phyloP scores from a whole-genome alignment of 2,113 vertebrate genomes.

The Isichthys henryi region DNA sequence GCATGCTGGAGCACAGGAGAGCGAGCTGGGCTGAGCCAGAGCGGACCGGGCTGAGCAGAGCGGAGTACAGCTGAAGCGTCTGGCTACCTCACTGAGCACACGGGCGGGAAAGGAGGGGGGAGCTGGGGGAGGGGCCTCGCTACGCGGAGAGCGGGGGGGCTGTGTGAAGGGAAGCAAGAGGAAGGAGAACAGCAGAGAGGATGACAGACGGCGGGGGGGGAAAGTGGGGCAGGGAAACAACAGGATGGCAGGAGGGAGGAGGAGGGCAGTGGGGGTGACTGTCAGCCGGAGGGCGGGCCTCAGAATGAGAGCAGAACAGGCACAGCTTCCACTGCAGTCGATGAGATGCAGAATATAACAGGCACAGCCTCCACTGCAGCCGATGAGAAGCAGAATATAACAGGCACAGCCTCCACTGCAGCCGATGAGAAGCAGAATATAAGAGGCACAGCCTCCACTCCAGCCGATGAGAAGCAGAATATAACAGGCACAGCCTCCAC shows the following conservation, averaged over 20 bases:
- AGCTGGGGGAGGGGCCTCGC: not conserved
- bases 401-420: not conserved
- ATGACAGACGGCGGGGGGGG: slow-evolving; percentile 9
- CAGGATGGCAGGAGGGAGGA: slow-evolving; percentile 21
- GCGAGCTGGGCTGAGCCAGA: slow-evolving; percentile 18
- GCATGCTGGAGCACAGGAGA: slow-evolving; percentile 57
- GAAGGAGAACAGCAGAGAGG: not conserved
- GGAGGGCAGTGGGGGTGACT: not conserved
- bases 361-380: slow-evolving; percentile 65
- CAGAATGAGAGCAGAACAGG: slow-evolving; percentile 58
- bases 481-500: slow-evolving; percentile 60
- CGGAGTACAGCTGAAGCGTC: not conserved
- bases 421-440: slow-evolving; percentile 53
- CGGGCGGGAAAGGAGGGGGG: not conserved
- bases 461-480: slow-evolving; percentile 63
- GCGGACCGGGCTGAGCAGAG: not conserved
- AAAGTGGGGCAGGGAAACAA: slow-evolving; percentile 52
- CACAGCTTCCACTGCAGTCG: slow-evolving; percentile 68
- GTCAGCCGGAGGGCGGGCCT: not conserved
- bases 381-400: slow-evolving; percentile 44
- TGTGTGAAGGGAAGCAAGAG: not conserved
- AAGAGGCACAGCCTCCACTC: slow-evolving; percentile 58
- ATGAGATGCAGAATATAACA: slow-evolving; percentile 56
- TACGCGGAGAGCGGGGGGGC: not conserved
- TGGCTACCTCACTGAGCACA: slow-evolving; percentile 48